Evolutionary conservation across 1,140 invertebrate species (phyloP), one percentile per base, ranked within the genome.

Genomic region (Liolophura sinensis): DNA sequence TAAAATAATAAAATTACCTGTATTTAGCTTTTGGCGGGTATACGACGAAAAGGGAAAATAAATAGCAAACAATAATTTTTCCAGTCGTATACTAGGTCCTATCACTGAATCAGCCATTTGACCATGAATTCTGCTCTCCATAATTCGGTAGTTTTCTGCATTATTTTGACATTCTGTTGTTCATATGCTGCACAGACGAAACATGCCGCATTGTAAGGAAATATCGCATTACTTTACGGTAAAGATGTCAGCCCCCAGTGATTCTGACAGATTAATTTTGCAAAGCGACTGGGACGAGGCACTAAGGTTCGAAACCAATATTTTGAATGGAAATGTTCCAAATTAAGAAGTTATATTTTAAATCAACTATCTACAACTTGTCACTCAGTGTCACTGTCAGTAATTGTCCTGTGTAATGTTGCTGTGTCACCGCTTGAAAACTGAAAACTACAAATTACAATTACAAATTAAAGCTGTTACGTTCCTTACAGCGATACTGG

Each of bases 211-310:
- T n/a, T n/a, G n/a, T 54, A 54, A 12, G 51, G 24, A 54, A 20
- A 24, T 54, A n/a, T n/a, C 3, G 24, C 7, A 20, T 54, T 12
- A 24, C 3, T 54, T 24, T 54, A 20, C 51, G n/a, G n/a, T 54
- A 24, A 24, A 54, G n/a, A 54, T 20, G 24, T 54, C 24, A 20
- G n/a, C n/a, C 12, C n/a, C n/a, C 51, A 54, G 24, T 54, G n/a
- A 54, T n/a, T 20, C 51, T 54, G 47, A 64, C 20, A 46, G 75
- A 68, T 31, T 78, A 1, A 75, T 78, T 51, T 68, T 78, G 46
- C 77, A 78, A 67, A 67, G 68, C 60, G 77, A 78, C 47, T 78
- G 77, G 77, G 67, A 75, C 50, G 25, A 73, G 46, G 61, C 67
- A 63, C 66, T 78, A 50, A 66, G 72, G 77, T 77, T 59, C 20